These are phyloP conservation scores for Eubasilissa splendida DNA, from an alignment of 2,888 invertebrate species.

Conservation along the genomic window DNA sequence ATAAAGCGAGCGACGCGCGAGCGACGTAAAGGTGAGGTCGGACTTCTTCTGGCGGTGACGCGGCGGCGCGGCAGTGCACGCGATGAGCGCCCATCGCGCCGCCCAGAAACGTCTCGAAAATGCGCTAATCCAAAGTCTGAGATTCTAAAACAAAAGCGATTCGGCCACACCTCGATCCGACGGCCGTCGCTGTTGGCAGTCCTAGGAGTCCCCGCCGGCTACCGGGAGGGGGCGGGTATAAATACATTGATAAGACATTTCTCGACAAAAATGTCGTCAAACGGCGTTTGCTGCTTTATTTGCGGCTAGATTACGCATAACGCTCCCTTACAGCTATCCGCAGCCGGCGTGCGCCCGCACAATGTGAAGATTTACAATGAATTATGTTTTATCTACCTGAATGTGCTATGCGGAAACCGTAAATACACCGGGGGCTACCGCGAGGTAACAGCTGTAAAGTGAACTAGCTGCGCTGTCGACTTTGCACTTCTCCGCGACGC, in stretches of 20 bases:
- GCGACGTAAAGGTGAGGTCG: neutral
- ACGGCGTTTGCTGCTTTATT: neutral
- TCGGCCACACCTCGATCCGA: too few species aligned
- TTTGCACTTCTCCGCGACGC: conserved; percentile 18
- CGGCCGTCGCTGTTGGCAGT: too few species aligned
- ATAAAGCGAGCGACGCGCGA: neutral
- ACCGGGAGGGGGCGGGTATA: too few species aligned
- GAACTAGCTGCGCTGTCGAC: conserved; percentile 15
- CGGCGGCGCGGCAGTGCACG: too few species aligned
- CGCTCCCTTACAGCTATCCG: neutral
- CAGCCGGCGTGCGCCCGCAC: too few species aligned
- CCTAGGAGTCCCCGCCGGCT: too few species aligned
- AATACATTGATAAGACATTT: neutral
- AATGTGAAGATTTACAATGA: neutral
- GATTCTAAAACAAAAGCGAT: too few species aligned
- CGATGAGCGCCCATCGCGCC: too few species aligned
- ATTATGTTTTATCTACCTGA: neutral
- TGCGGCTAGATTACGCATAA: neutral
- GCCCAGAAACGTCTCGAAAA: too few species aligned
- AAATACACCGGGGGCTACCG: conserved; percentile 27
- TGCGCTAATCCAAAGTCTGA: too few species aligned
- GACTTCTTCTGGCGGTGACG: neutral
- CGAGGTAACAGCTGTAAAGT: neutral
- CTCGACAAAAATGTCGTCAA: neutral
- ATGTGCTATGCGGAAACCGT: conserved; percentile 18